Percentiles rank a stretch among this genome's conserved stretches.
Conservation (phyloP, 2,888 invertebrate genomes). For the Meloe dianella region DNA sequence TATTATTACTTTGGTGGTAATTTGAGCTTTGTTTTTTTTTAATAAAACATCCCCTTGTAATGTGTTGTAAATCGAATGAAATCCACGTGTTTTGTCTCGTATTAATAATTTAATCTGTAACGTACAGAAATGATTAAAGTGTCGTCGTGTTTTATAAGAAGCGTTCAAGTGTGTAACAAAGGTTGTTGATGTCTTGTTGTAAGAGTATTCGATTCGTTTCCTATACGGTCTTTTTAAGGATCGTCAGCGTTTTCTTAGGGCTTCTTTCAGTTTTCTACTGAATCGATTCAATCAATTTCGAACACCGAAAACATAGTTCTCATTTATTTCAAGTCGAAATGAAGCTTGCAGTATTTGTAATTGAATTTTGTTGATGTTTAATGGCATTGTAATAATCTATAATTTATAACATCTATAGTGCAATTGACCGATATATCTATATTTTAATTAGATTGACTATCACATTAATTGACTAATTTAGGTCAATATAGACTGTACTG, state of each 20-base stretch:
- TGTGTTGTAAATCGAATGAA: too few relatives aligned
- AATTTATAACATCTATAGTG: neutral
- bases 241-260: neutral
- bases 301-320: too few relatives aligned
- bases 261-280: neutral
- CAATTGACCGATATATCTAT: too few relatives aligned
- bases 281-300: too few relatives aligned
- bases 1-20: neutral
- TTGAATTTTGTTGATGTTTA: neutral
- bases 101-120: too few relatives aligned
- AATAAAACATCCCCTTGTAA: too few relatives aligned
- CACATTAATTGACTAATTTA: neutral
- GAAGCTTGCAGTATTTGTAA: neutral
- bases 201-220: neutral
- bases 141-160: neutral
- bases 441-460: neutral
- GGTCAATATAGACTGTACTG: neutral
- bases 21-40: too few relatives aligned
- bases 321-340: too few relatives aligned
- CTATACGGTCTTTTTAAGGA: neutral
- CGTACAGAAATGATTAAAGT: too few relatives aligned
- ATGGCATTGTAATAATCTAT: neutral
- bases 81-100: too few relatives aligned
- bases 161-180: slow-evolving; percentile 2
- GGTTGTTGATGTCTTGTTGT: neutral